Evolutionary conservation across 2,797 vertebrate genomes (phyloP).

Genomic region (Huso huso): DNA sequence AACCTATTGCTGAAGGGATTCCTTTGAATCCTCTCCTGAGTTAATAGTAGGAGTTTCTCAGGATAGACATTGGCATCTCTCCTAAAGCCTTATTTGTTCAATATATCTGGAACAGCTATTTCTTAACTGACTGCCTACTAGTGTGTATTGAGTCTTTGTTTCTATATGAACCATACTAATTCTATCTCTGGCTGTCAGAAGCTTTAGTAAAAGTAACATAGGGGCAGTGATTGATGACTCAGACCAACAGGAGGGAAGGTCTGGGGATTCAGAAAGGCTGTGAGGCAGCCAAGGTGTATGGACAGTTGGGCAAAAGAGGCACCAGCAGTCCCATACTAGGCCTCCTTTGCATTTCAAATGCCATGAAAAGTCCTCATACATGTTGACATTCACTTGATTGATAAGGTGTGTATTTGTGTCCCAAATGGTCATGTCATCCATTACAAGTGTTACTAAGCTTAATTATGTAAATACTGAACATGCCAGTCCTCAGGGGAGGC

Average conservation of each 20-base stretch:
- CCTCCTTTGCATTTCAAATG: conserved; percentile 58
- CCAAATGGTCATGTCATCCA: conserved; percentile 38
- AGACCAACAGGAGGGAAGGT: conserved; percentile 29
- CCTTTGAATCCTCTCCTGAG: conserved; percentile 38
- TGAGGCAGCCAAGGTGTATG: conserved; percentile 32
- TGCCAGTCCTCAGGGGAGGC: conserved; percentile 37
- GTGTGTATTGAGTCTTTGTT: too few species aligned
- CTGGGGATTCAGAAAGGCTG: conserved; percentile 31
- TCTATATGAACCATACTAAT: too few species aligned
- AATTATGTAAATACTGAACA: conserved; percentile 58
- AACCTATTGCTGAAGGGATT: conserved; percentile 44
- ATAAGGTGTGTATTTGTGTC: conserved; percentile 51
- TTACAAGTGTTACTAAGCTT: conserved; percentile 47
- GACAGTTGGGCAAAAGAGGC: conserved; percentile 27
- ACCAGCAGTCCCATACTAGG: conserved; percentile 24
- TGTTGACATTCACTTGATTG: conserved; percentile 47
- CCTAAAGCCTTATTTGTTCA: conserved; percentile 29
- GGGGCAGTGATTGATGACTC: conserved; percentile 59
- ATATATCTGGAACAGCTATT: conserved; percentile 37
- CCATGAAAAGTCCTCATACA: conserved; percentile 38
- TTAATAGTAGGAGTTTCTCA: conserved; percentile 41
- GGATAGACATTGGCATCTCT: conserved; percentile 48
- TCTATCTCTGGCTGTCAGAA: conserved; percentile 39
- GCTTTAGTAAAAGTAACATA: conserved; percentile 59
- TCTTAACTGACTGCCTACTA: conserved; percentile 20